Conservation (phyloP, 2,113 vertebrate genomes). For the Felis catus region DNA sequence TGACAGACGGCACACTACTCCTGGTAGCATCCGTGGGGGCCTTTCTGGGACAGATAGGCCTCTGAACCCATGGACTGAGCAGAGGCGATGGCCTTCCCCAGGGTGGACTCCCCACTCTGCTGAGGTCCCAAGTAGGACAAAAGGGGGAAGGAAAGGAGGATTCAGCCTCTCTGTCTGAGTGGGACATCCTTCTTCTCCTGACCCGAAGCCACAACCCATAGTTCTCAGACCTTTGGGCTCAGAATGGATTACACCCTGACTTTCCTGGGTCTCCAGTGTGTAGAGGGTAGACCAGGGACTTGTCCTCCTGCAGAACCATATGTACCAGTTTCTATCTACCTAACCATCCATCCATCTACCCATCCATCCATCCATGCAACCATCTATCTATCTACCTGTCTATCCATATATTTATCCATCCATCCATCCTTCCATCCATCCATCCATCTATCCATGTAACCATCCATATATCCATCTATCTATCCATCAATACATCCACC, state of each 20-base stretch:
- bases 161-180: not conserved
- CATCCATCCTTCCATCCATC: too few species aligned
- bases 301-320: not conserved
- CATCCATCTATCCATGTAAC: too few species aligned
- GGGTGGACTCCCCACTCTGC: not conserved
- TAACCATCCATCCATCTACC: too few species aligned
- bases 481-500: too few species aligned
- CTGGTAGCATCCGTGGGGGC: not conserved
- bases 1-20: not conserved
- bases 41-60: not conserved
- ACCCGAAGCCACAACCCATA: not conserved
- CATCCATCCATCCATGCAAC: too few species aligned
- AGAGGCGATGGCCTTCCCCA: not conserved
- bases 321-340: not conserved
- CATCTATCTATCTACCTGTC: too few species aligned
- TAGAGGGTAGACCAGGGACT: not conserved
- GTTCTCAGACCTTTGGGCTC: too few species aligned
- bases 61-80: not conserved
- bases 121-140: not conserved
- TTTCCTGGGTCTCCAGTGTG: not conserved
- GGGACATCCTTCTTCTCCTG: not conserved
- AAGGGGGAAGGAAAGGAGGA: not conserved
- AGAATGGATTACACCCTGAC: too few species aligned
- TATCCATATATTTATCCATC: too few species aligned
- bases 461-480: too few species aligned